Conservation (phyloP, 2,888 invertebrate genomes). For the Himalopsyche anomala region DNA sequence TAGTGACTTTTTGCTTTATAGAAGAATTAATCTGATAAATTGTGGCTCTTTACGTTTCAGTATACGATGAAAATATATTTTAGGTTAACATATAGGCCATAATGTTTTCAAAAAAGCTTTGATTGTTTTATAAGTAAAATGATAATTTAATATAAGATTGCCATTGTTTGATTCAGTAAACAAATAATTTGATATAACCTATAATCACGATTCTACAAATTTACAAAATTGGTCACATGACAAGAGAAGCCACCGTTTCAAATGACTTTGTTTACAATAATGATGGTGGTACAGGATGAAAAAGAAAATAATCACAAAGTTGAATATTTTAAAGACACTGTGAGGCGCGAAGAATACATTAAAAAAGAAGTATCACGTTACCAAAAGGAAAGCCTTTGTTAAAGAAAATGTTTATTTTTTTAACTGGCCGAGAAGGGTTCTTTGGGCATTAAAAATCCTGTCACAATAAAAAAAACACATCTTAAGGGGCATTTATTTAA, state of each 20-base stretch:
- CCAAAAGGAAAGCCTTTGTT: slow-evolving; percentile 13
- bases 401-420: slow-evolving; percentile 26
- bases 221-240: slow-evolving; percentile 1
- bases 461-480: slow-evolving; percentile 21
- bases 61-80: too few relatives aligned
- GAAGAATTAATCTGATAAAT: too few relatives aligned
- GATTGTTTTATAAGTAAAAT: too few relatives aligned
- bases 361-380: slow-evolving; percentile 46
- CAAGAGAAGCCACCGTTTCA: slow-evolving; percentile 42
- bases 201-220: too few relatives aligned
- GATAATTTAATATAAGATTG: too few relatives aligned
- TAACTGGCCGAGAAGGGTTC: slow-evolving; percentile 13
- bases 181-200: too few relatives aligned
- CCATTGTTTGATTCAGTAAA: too few relatives aligned
- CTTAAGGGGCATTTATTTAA: slow-evolving; percentile 4
- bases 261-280: slow-evolving; percentile 63
- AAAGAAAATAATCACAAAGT: slow-evolving; percentile 49
- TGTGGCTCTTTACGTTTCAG: too few relatives aligned
- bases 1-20: too few relatives aligned
- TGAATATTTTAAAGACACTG: slow-evolving; percentile 47
- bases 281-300: slow-evolving; percentile 39
- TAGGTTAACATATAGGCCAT: too few relatives aligned
- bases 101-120: too few relatives aligned
- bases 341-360: slow-evolving; percentile 49
- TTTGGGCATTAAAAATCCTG: slow-evolving; percentile 23